phyloP scores from a whole-genome alignment of 2,797 vertebrate genomes.

The Darevskia mixta region DNA sequence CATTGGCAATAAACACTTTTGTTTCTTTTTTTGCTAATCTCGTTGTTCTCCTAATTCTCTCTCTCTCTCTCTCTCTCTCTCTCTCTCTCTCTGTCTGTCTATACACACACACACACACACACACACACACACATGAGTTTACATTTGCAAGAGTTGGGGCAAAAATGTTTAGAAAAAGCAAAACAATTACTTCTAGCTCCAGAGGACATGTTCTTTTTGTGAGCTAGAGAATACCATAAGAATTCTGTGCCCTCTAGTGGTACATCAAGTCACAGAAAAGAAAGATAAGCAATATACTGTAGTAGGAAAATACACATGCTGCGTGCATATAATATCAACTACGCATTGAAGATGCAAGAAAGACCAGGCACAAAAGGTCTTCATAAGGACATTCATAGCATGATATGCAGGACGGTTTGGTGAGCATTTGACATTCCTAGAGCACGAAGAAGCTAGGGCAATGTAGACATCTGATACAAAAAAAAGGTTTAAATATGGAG shows the following conservation, averaged over 20 bases:
- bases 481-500: not conserved
- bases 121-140: fast-evolving
- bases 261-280: slow-evolving; percentile 58
- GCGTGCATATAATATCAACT: not conserved
- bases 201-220: slow-evolving; percentile 31
- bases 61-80: too few species aligned
- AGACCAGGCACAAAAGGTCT: slow-evolving; percentile 6
- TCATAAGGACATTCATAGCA: not conserved
- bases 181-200: not conserved
- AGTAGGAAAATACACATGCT: slow-evolving; percentile 6
- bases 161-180: not conserved
- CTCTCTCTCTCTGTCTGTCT: too few species aligned
- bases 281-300: slow-evolving; percentile 30
- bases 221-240: slow-evolving; percentile 68
- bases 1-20: not conserved
- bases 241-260: slow-evolving; percentile 85
- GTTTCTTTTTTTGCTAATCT: not conserved
- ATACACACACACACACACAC: too few species aligned
- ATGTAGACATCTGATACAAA: not conserved
- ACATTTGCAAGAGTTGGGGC: not conserved
- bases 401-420: not conserved
- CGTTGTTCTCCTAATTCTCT: not conserved
- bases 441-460: not conserved
- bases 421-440: not conserved
- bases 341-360: not conserved